Evolutionary conservation across 2,797 vertebrate genomes (phyloP), one percentile per base, ranked within the genome.

Genomic region (Glossophaga mutica): DNA sequence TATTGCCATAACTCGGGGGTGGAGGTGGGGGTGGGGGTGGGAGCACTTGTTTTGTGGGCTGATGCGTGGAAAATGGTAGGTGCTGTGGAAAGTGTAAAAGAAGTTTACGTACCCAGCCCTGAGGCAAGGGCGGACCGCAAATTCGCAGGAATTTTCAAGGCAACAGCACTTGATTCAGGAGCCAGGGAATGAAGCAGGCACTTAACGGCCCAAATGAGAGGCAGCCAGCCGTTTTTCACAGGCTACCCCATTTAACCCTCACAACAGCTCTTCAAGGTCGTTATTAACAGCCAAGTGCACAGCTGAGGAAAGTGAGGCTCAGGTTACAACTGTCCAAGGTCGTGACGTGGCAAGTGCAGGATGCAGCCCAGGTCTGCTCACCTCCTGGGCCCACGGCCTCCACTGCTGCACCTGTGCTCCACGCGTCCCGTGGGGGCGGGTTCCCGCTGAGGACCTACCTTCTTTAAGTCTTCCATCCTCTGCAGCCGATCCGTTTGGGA

Each of bases 381-480:
- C n/a, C 44, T 24, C 65, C 59, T 48, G 37, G 22, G 74, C 21
- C 39, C 67, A 6, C 6, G 22, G 42, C 78, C n/a, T 39, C 21
- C 11, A 32, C 12, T 37, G 22, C 39, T 24, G 4, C 1, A 3
- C 19, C 15, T 22, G n/a, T 11, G 9, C 5, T 34, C 65, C 19
- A 37, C 29, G 3, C 24, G 50, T 44, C 42, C 19, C 44, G 26
- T 29, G 26, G 48, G 48, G 52, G 11, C n/a, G 62, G 26, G 34
- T 37, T 73, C 74, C 46, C 57, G 22, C 10, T 9, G 15, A 50
- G 48, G 46, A 76, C 44, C 2, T 98, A 99, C 99, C 99, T 98
- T 99, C 99, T 98, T 99, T 99, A 73, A 99, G 99, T 84, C 99
- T 98, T 96, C 99, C 99, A 55, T 99, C 99, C 79, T 99, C 99